Evolutionary conservation across 2,888 invertebrate species (phyloP).

Genomic region (Agrilus cyanescens): DNA sequence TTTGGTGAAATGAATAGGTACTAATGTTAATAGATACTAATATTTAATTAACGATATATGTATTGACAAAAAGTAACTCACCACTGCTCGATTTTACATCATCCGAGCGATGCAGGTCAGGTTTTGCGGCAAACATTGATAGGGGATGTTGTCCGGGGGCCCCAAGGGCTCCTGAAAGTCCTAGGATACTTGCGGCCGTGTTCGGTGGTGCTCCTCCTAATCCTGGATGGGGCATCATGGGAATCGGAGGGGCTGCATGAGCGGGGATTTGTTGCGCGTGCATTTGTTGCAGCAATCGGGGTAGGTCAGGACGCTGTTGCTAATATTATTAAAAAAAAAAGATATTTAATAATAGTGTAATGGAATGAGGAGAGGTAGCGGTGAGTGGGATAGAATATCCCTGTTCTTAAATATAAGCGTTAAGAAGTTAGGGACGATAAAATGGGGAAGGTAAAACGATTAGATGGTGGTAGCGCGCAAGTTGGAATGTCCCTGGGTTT

Average conservation of each 20-base stretch:
- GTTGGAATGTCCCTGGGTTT: no score
- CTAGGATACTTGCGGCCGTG: conserved; percentile 45
- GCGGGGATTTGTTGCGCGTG: conserved; percentile 74
- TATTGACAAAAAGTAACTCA: no score
- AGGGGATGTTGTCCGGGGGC: conserved; percentile 59
- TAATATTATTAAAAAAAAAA: conserved; percentile 38
- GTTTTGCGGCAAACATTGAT: conserved; percentile 63
- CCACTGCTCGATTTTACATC: conserved; percentile 64
- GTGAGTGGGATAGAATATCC: no score
- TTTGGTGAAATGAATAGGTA: no score
- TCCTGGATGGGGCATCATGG: conserved; percentile 55
- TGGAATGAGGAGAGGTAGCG: no score
- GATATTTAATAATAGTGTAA: not conserved
- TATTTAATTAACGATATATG: no score
- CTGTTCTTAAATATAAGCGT: no score
- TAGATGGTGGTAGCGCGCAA: no score
- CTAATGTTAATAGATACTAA: no score
- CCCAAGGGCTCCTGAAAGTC: conserved; percentile 47
- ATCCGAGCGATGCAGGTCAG: conserved; percentile 60
- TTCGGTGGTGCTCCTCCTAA: conserved; percentile 40
- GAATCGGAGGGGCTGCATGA: conserved; percentile 58
- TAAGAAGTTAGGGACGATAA: no score
- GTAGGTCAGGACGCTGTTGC: conserved; percentile 75
- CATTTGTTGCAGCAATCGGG: conserved; percentile 78
- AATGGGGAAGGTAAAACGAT: no score